Base-by-base conservation (phyloP, 2,888 invertebrate genomes). In the Dryobotodes eremita region DNA sequence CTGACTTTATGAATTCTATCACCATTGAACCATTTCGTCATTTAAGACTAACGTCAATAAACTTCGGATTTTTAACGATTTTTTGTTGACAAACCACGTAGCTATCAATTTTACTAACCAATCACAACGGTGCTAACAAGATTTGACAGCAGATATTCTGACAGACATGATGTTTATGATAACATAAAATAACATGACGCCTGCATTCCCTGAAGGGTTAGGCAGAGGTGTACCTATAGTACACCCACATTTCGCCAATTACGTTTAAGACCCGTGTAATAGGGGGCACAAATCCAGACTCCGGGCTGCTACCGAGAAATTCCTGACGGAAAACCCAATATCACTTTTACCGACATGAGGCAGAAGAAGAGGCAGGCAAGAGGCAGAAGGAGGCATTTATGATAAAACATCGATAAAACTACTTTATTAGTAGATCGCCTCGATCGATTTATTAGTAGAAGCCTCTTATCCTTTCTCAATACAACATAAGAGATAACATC, bases 401-500 rank as follows among this genome's bases (percentile, higher is more conserved):
- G 15, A 15, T 26, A 42, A 42, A 42, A 42, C 6, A 42, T 6
- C 42, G 42, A 42, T 42, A 36, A 48, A 61, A 53, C 11, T 26
- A 20, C 20, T 66, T 46, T 13, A 36, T 20, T 20, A 64, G 2
- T 42, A 15, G 4, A 20, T n/a, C n/a, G n/a, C n/a, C n/a, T n/a
- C n/a, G n/a, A n/a, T n/a, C n/a, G n/a, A n/a, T n/a, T n/a, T n/a
- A n/a, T n/a, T n/a, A n/a, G n/a, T n/a, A n/a, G n/a, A 64, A 75
- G 42, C 26, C 42, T 42, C 11, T 48, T 23, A 46, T 50, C n/a
- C 10, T 13, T 57, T 55, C 11, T 31, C 15, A 11, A 75, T 4
- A 64, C 17, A 11, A 26, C 31, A 11, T 26, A 31, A 17, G 8
- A 75, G 77, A 64, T 69, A 83, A 69, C 13, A 36, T 77, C 50